Percentiles rank a stretch among this genome's conserved stretches.
Evolutionary conservation across 2,888 invertebrate species (phyloP).

Genomic region (Dynastes hyllus): DNA sequence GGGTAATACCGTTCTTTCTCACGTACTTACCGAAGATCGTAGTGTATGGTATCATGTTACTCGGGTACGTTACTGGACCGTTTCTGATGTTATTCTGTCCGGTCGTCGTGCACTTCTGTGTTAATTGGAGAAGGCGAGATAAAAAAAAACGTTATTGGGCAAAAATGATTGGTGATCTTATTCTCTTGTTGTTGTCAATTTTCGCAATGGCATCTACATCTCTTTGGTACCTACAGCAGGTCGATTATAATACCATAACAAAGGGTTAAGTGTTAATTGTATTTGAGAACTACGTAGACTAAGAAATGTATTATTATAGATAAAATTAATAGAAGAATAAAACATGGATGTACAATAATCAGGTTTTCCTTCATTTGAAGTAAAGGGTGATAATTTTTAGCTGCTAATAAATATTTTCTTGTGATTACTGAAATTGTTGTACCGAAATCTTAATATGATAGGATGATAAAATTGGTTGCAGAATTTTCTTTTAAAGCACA

Average conservation of each 20-base stretch:
- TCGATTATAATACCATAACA: not conserved
- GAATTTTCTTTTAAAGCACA: too few species aligned
- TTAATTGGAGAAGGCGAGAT: not conserved
- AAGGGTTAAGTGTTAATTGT: too few species aligned
- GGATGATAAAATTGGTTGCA: too few species aligned
- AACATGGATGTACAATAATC: too few species aligned
- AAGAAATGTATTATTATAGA: too few species aligned
- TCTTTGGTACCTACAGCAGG: not conserved
- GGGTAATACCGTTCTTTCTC: not conserved
- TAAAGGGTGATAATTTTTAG: too few species aligned
- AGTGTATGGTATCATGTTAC: not conserved
- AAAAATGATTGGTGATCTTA: not conserved
- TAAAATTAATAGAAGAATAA: too few species aligned
- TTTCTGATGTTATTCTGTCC: constrained; percentile 32
- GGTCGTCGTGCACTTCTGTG: constrained; percentile 14
- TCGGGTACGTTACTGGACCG: constrained; percentile 16
- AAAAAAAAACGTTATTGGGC: not conserved
- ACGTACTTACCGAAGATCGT: not conserved
- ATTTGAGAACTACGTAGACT: too few species aligned
- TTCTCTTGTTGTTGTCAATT: constrained; percentile 4
- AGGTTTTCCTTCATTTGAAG: too few species aligned
- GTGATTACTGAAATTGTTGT: too few species aligned
- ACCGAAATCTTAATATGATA: too few species aligned
- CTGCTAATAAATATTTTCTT: too few species aligned
- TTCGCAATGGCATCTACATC: not conserved